Evolutionary conservation across 2,888 invertebrate species (phyloP).

Genomic region (Chymomyza amoena): DNA sequence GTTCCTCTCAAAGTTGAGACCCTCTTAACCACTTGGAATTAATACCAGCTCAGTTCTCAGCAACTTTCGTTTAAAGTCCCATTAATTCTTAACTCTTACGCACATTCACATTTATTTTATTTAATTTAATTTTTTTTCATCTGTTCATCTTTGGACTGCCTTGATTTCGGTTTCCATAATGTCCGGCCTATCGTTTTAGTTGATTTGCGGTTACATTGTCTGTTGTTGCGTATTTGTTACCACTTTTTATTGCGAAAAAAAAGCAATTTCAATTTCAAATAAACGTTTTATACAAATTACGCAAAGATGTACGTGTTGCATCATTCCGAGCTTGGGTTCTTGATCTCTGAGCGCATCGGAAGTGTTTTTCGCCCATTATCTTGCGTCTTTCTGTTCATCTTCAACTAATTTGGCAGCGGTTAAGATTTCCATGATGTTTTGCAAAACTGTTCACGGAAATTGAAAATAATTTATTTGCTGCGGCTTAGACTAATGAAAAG

Average conservation of each 20-base stretch:
- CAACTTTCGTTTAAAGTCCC: background rate
- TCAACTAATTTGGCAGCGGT: constrained; percentile 3
- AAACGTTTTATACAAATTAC: constrained; percentile 72
- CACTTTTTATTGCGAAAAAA: constrained; percentile 45
- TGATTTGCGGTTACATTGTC: constrained; percentile 63
- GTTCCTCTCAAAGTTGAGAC: constrained; percentile 29
- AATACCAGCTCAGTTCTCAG: background rate
- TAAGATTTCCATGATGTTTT: background rate
- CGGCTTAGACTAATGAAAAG: constrained; percentile 2
- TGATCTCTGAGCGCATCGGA: constrained; percentile 47
- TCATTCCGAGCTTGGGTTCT: constrained; percentile 24
- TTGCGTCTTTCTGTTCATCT: background rate
- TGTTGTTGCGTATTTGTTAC: constrained; percentile 27
- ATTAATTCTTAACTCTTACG: constrained; percentile 22
- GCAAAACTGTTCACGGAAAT: constrained; percentile 2
- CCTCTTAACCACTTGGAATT: background rate
- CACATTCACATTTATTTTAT: constrained; percentile 51
- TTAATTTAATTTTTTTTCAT: background rate
- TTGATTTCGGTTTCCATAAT: constrained; percentile 21
- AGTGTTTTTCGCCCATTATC: constrained; percentile 39
- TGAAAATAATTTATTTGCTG: background rate
- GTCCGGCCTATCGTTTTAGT: constrained; percentile 58
- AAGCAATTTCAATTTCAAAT: constrained; percentile 76
- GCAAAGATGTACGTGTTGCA: constrained; percentile 67
- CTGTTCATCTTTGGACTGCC: constrained; percentile 44